These are phyloP conservation scores for Okamejei kenojei DNA, from an alignment of 2,797 vertebrate genomes.

Conservation along the genomic window DNA sequence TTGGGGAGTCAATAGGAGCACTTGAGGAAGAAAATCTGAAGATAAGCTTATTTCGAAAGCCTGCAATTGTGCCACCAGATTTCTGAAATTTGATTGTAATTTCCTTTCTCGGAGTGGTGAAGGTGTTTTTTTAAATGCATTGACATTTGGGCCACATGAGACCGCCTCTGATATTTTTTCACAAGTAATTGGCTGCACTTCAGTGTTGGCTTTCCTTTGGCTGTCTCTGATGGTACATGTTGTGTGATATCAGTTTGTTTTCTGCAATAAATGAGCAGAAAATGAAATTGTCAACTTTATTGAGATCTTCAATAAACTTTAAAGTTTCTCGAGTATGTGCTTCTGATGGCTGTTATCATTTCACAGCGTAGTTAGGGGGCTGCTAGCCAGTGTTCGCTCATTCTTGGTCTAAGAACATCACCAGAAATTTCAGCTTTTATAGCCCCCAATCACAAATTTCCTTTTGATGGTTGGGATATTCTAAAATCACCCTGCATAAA, in stretches of 20 bases:
- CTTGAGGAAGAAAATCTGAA: not conserved
- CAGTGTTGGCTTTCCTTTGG: conserved; percentile 20
- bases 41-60: not conserved
- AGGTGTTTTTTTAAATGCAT: conserved; percentile 14
- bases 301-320: not conserved
- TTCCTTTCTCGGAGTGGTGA: conserved; percentile 26
- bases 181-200: not conserved
- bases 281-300: conserved; percentile 27
- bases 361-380: not conserved
- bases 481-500: too few species aligned
- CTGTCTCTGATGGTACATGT: conserved; percentile 14
- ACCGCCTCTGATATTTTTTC: not conserved
- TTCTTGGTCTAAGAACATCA: too few species aligned
- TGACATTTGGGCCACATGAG: conserved; percentile 13
- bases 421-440: too few species aligned
- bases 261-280: conserved; percentile 32
- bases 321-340: not conserved
- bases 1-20: not conserved
- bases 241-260: conserved; percentile 35
- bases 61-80: not conserved
- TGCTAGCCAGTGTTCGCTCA: not conserved
- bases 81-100: conserved; percentile 29
- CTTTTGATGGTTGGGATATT: too few species aligned
- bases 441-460: too few species aligned
- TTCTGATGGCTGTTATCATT: not conserved